Evolutionary conservation across 1,140 invertebrate species (phyloP).

Genomic region (Heterodera schachtii): DNA sequence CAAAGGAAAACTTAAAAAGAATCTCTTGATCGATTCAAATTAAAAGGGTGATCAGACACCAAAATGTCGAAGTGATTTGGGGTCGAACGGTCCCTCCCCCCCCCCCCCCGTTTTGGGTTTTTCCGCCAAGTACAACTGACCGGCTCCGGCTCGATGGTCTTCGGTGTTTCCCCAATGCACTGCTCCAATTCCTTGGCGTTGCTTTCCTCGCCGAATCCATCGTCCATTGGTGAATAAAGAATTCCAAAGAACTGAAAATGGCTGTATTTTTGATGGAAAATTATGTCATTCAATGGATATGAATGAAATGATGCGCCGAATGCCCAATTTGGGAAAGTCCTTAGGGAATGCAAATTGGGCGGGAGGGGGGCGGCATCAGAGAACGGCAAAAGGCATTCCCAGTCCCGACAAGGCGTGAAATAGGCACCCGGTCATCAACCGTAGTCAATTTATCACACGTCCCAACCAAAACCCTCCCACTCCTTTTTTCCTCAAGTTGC

Average conservation of each 20-base stretch:
- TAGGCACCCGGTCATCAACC: too few relatives aligned
- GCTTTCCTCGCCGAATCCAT: neutral
- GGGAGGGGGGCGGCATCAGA: too few relatives aligned
- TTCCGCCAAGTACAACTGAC: neutral
- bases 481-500: neutral
- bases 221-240: neutral
- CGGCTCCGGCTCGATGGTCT: neutral
- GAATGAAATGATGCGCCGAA: neutral
- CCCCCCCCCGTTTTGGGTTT: too few relatives aligned
- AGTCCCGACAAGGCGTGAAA: too few relatives aligned
- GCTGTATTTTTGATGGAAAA: neutral
- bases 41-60: too few relatives aligned
- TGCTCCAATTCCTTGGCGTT: neutral
- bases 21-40: too few relatives aligned
- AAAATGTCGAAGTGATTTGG: too few relatives aligned
- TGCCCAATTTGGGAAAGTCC: neutral
- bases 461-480: too few relatives aligned
- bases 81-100: neutral
- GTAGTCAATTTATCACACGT: neutral
- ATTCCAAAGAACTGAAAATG: slow-evolving; percentile 9
- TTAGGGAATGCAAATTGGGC: slow-evolving; percentile 5
- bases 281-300: neutral
- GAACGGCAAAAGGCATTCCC: neutral
- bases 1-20: neutral
- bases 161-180: too few relatives aligned